Evolutionary conservation across 2,113 vertebrate species (phyloP).

Genomic region (Elgaria multicarinata): DNA sequence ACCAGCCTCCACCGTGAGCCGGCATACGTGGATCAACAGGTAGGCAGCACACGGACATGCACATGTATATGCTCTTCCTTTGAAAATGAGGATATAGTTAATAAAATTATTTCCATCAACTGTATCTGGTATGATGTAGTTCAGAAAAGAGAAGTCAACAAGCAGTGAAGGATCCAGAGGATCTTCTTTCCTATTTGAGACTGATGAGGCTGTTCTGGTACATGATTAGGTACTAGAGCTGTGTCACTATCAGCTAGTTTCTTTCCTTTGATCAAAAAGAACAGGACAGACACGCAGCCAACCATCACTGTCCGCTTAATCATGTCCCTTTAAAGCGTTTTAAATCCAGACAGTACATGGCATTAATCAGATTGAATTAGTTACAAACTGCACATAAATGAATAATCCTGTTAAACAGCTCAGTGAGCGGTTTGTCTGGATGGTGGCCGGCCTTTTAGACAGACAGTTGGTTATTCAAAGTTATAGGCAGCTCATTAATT

Average conservation of each 20-base stretch:
- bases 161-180: neutral
- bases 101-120: neutral
- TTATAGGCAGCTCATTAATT: neutral
- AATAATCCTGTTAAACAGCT: neutral
- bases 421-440: neutral
- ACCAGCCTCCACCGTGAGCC: too few relatives aligned
- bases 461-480: conserved; percentile 13
- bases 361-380: conserved; percentile 29
- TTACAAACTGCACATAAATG: neutral
- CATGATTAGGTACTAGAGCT: neutral
- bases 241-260: neutral
- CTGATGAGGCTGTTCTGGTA: neutral
- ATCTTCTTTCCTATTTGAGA: neutral
- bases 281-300: neutral
- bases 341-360: conserved; percentile 24
- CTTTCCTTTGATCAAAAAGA: neutral
- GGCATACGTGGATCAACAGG: too few relatives aligned
- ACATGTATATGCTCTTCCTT: neutral
- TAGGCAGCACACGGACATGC: too few relatives aligned
- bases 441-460: neutral
- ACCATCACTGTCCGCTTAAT: conserved; percentile 3
- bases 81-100: neutral
- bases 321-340: conserved; percentile 23
- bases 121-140: neutral
- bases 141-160: neutral